These are phyloP conservation scores for Podilymbus podiceps DNA, from an alignment of 2,113 vertebrate species.

Conservation along the genomic window DNA sequence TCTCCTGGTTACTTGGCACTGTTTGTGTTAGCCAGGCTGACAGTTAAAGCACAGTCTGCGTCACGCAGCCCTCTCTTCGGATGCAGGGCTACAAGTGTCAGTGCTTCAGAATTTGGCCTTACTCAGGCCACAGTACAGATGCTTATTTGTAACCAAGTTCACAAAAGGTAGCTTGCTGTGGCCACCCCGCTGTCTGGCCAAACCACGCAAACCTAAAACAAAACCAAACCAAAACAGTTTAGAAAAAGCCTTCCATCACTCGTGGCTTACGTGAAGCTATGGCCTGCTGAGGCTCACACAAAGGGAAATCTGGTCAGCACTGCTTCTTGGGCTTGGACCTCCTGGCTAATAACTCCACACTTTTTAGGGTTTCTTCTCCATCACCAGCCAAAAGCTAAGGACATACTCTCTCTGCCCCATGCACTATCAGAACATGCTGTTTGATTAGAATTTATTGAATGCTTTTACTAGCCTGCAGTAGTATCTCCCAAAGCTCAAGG, in stretches of 20 bases:
- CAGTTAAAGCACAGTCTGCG: background rate
- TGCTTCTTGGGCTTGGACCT: background rate
- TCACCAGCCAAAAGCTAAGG: background rate
- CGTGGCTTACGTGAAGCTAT: background rate
- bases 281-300: background rate
- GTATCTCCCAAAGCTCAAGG: background rate
- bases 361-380: background rate
- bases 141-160: background rate
- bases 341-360: background rate
- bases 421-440: background rate
- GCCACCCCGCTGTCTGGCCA: background rate
- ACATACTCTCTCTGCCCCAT: background rate
- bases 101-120: background rate
- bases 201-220: background rate
- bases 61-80: background rate
- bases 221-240: background rate
- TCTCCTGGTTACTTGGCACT: background rate
- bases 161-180: background rate
- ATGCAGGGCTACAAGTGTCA: background rate
- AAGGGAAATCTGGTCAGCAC: background rate
- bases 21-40: background rate
- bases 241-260: background rate
- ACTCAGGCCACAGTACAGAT: background rate
- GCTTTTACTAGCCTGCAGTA: background rate
- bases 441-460: background rate